These are phyloP conservation scores for Hydropsyche tenuis DNA, from an alignment of 1,140 invertebrate genomes.

Conservation along the genomic window DNA sequence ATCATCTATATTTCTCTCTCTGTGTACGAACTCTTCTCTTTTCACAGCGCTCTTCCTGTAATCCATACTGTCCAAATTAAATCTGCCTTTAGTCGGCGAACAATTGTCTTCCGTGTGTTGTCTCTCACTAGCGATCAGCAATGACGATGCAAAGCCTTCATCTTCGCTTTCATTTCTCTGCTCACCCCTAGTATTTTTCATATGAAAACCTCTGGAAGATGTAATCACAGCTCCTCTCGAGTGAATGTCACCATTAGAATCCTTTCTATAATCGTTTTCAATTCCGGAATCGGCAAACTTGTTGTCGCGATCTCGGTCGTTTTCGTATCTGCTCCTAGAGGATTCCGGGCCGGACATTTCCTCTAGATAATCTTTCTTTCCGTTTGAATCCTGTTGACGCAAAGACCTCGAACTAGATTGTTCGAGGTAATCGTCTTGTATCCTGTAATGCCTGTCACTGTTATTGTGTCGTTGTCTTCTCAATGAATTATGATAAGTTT, in stretches of 20 bases:
- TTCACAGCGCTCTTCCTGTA: conserved; percentile 41
- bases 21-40: conserved; percentile 64
- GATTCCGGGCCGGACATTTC: conserved; percentile 60
- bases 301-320: conserved; percentile 63
- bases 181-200: conserved; percentile 30
- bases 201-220: conserved; percentile 23
- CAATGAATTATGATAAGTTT: conserved; percentile 64
- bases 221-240: conserved; percentile 52
- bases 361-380: conserved; percentile 52
- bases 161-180: conserved; percentile 65
- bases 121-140: conserved; percentile 71
- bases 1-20: conserved; percentile 68
- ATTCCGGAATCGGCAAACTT: conserved; percentile 77
- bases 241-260: conserved; percentile 68
- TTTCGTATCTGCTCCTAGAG: conserved; percentile 59
- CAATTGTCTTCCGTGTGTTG: conserved; percentile 69
- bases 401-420: conserved; percentile 53
- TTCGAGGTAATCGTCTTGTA: conserved; percentile 56
- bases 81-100: conserved; percentile 28
- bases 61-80: conserved; percentile 40
- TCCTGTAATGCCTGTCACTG: conserved; percentile 57
- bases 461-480: conserved; percentile 56
- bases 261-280: conserved; percentile 77
- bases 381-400: conserved; percentile 58
- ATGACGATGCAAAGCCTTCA: conserved; percentile 68